Percentiles rank a stretch among this genome's conserved stretches.
Conservation (phyloP, 1,140 invertebrate species). For the Drosophila littoralis region DNA sequence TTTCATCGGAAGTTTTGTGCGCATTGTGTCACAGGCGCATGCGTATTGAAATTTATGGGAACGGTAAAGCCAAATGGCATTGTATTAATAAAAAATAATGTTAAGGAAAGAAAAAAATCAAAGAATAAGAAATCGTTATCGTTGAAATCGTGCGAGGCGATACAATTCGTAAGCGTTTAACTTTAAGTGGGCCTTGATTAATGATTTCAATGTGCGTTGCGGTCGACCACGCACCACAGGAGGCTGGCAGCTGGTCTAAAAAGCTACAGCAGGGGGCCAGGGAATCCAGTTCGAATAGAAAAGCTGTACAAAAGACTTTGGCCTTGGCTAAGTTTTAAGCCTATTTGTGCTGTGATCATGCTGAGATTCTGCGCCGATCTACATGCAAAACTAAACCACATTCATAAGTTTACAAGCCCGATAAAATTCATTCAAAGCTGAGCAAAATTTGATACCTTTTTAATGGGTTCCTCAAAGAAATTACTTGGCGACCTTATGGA, state of each 20-base stretch:
- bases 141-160: constrained; percentile 66
- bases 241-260: constrained; percentile 49
- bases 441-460: constrained; percentile 11
- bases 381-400: background rate
- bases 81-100: constrained; percentile 70
- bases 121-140: constrained; percentile 66
- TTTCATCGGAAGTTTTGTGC: constrained; percentile 75
- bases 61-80: constrained; percentile 74
- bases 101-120: constrained; percentile 35
- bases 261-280: constrained; percentile 35
- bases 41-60: constrained; percentile 74
- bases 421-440: background rate
- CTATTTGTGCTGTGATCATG: too few species aligned
- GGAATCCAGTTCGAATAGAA: constrained; percentile 11
- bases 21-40: constrained; percentile 66
- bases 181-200: constrained; percentile 79
- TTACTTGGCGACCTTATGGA: background rate
- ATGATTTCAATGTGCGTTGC: constrained; percentile 66
- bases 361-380: background rate
- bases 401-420: background rate
- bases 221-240: constrained; percentile 64
- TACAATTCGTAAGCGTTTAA: constrained; percentile 80
- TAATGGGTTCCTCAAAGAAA: background rate
- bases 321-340: constrained; percentile 8
- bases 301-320: background rate